phyloP scores from a whole-genome alignment of 1,140 invertebrate genomes.

The Parasteatoda tepidariorum region DNA sequence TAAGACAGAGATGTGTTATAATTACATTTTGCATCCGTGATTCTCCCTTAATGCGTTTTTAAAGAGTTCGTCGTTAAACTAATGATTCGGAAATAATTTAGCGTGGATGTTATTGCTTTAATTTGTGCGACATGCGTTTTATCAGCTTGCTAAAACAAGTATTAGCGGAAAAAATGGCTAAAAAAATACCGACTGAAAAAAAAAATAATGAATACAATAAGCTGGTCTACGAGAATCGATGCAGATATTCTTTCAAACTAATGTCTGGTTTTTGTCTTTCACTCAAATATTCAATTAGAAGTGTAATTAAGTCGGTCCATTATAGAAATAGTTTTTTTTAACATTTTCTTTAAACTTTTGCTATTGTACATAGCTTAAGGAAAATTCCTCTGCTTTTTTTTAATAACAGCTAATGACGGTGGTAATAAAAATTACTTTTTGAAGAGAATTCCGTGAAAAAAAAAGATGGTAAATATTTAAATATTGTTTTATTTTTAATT shows the following conservation, averaged over 20 bases:
- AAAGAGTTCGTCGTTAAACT: constrained; percentile 56
- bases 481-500: too few relatives aligned
- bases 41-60: constrained; percentile 51
- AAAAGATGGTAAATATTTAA: too few relatives aligned
- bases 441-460: too few relatives aligned
- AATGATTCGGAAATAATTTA: constrained; percentile 60
- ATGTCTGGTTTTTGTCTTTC: constrained; percentile 6
- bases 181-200: constrained; percentile 21
- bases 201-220: constrained; percentile 14
- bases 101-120: constrained; percentile 55
- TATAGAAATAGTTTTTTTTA: constrained; percentile 27
- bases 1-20: constrained; percentile 48
- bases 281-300: constrained; percentile 47
- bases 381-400: not conserved
- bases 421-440: too few relatives aligned
- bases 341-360: not conserved
- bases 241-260: constrained; percentile 5
- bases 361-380: not conserved
- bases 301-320: constrained; percentile 53
- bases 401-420: constrained; percentile 14
- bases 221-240: not conserved
- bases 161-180: not conserved
- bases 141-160: constrained; percentile 1
- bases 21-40: constrained; percentile 50
- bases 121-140: constrained; percentile 59